Evolutionary conservation across 2,113 vertebrate genomes (phyloP), one percentile per base, ranked within the genome.

Genomic region (Microcebus lehilahytsara): DNA sequence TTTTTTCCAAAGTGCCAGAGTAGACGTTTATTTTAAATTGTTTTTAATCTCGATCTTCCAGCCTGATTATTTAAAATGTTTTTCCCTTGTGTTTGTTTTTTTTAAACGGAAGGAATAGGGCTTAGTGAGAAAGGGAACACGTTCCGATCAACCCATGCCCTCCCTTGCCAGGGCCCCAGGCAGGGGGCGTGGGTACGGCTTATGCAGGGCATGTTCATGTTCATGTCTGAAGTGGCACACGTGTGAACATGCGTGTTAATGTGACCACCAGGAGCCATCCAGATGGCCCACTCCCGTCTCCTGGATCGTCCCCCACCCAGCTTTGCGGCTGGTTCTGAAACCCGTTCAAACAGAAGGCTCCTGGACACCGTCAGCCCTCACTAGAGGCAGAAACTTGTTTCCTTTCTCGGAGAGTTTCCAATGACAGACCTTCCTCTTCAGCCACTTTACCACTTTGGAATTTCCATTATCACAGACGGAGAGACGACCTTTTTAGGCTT

Each of bases 1-100:
- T 98, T 97, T 98, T 97, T 98, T 97, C 96, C 93, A 96, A 92
- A 98, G 97, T 97, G 95, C 86, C 69, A 64, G 66, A 88, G 85
- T 95, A 98, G 95, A 91, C 78, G 69, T 95, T 98, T 95, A 71
- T 97, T 97, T 97, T 96, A 98, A 97, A 98, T 98, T 91, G 96
- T 97, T 98, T 97, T 98, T 98, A 98, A 98, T 97, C 88, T 96
- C 23, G 11, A 80, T 87, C 87, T 98, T 98, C 95, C 62, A 92
- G 92, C 74, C 80, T 98, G 97, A 96, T 87, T 94, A 95, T 97
- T 98, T 98, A 97, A 90, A 96, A 93, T 97, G 95, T 89, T 97
- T 91, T 95, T 42, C 90, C 90, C 96, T 89, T 94, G 78, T 96
- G 89, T 98, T 96, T 98, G 74, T 37, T 37, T 95, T 95, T 98